These are phyloP conservation scores for Ischnura elegans DNA, from an alignment of 2,888 invertebrate species.

Conservation along the genomic window DNA sequence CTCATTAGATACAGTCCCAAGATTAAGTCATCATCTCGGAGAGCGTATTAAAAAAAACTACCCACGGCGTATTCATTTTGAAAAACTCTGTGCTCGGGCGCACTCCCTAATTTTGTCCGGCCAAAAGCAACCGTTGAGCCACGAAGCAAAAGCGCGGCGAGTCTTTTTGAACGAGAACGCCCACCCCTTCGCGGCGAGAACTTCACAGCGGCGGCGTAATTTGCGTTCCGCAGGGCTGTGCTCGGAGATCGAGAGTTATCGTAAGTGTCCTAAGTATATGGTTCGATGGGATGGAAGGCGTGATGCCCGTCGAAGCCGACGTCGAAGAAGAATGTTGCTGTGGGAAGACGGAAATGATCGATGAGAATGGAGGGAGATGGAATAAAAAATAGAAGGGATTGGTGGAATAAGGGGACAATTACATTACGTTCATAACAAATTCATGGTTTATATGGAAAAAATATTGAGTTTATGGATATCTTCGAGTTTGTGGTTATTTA, in stretches of 20 bases:
- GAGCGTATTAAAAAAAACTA: constrained; percentile 54
- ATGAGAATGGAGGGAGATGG: background rate
- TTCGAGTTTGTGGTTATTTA: too few relatives aligned
- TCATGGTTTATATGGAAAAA: too few relatives aligned
- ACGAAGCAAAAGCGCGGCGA: background rate
- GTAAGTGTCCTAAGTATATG: constrained; percentile 62
- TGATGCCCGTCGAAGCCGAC: background rate
- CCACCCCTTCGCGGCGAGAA: background rate
- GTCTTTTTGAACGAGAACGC: background rate
- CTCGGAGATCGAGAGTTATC: constrained; percentile 50
- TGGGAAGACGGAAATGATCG: background rate
- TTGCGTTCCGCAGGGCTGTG: constrained; percentile 44
- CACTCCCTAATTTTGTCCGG: constrained; percentile 45
- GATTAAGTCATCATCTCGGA: constrained; percentile 57
- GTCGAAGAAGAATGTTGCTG: background rate
- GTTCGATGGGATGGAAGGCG: constrained; percentile 47
- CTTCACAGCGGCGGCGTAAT: constrained; percentile 58
- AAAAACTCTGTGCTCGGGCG: constrained; percentile 28
- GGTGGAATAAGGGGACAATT: too few relatives aligned
- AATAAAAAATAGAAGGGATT: background rate
- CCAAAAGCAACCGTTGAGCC: constrained; percentile 5
- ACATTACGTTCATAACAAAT: too few relatives aligned
- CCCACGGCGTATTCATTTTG: background rate
- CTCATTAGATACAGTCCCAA: constrained; percentile 21
- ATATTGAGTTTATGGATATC: too few relatives aligned